Percentiles rank a stretch among this genome's conserved stretches.
Conservation (phyloP, 2,797 vertebrate species). For the Sarcophilus harrisii region DNA sequence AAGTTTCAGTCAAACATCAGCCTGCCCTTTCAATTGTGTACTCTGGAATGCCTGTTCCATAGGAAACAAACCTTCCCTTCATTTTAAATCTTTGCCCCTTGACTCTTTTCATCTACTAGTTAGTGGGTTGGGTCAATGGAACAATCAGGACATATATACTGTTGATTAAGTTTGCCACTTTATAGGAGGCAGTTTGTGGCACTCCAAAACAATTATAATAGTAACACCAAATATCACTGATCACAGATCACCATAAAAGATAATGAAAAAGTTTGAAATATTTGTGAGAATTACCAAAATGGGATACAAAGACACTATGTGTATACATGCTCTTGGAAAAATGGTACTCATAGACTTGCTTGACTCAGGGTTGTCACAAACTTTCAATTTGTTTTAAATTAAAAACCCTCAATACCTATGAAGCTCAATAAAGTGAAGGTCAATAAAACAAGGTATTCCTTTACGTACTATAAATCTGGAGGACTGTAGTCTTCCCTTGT, state of each 20-base stretch:
- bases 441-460: background rate
- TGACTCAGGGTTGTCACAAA: background rate
- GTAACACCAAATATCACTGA: background rate
- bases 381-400: background rate
- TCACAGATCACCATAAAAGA: background rate
- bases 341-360: background rate
- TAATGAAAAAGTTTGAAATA: background rate
- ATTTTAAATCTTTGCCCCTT: background rate
- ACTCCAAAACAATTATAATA: background rate
- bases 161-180: background rate
- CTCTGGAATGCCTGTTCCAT: background rate
- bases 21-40: background rate
- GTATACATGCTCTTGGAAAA: background rate
- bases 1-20: background rate
- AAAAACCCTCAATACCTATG: background rate
- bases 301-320: background rate
- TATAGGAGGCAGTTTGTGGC: background rate
- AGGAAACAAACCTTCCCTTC: background rate
- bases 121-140: background rate
- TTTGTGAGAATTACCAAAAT: background rate
- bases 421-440: background rate
- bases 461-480: background rate
- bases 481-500: background rate
- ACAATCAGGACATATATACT: background rate
- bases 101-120: background rate